Evolutionary conservation across 2,888 invertebrate species (phyloP).

Genomic region (Hydraecia micacea): DNA sequence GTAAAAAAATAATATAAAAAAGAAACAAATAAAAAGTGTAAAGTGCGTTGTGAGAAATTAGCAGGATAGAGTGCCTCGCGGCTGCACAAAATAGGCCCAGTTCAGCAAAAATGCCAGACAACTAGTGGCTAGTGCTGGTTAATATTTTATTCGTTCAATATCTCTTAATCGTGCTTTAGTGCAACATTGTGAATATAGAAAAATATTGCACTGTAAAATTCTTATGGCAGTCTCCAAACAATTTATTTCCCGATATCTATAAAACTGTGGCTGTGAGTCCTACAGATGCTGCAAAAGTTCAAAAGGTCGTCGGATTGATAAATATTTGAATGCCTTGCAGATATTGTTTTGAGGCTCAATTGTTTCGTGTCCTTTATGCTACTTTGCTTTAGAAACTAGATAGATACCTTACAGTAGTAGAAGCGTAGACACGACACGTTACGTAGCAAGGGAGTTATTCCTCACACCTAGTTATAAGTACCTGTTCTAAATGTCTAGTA

Average conservation of each 20-base stretch:
- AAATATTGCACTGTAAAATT: constrained; percentile 42
- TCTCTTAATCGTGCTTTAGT: not conserved
- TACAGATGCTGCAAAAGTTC: constrained; percentile 19
- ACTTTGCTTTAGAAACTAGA: not conserved
- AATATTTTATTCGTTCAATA: constrained; percentile 27
- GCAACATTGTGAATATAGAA: constrained; percentile 4
- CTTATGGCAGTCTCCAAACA: constrained; percentile 40
- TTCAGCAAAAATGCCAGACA: too few species aligned
- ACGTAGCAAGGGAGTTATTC: not conserved
- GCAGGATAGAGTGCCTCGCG: too few species aligned
- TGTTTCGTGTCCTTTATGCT: not conserved
- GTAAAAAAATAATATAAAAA: too few species aligned
- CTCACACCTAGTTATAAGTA: not conserved
- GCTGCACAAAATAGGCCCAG: too few species aligned
- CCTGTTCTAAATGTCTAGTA: not conserved
- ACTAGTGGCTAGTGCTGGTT: not conserved
- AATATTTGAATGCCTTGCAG: constrained; percentile 32
- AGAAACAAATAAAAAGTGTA: too few species aligned
- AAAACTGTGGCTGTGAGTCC: constrained; percentile 26
- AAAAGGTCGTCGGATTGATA: constrained; percentile 21
- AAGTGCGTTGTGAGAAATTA: too few species aligned
- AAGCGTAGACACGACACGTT: not conserved
- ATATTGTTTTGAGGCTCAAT: constrained; percentile 27
- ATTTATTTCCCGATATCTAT: constrained; percentile 17
- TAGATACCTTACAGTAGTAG: not conserved